Evolutionary conservation across 1,140 invertebrate genomes (phyloP).

Genomic region (Sminthurinus signatus): DNA sequence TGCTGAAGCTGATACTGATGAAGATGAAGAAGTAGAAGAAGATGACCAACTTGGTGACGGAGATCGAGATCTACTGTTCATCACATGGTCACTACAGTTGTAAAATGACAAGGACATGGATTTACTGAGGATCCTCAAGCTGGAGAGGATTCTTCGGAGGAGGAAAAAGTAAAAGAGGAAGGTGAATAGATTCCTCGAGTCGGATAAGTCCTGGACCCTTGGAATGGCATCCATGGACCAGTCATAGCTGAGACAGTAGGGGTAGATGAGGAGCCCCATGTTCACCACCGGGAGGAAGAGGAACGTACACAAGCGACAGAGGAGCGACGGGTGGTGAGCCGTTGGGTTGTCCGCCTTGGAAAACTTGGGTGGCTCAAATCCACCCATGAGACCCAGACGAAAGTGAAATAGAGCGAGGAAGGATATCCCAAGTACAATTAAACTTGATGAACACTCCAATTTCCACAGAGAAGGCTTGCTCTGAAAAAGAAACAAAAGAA

Average conservation of each 20-base stretch:
- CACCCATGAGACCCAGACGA: constrained; percentile 57
- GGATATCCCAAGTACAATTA: constrained; percentile 55
- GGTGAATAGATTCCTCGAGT: constrained; percentile 66
- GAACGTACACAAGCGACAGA: constrained; percentile 74
- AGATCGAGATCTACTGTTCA: too few relatives aligned
- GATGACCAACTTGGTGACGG: too few relatives aligned
- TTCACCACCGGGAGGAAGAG: constrained; percentile 81
- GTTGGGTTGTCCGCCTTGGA: constrained; percentile 85
- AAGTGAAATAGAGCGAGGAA: constrained; percentile 55
- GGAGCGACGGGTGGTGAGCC: constrained; percentile 59
- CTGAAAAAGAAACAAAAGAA: constrained; percentile 31
- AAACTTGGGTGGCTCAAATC: constrained; percentile 62
- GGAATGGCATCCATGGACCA: constrained; percentile 94
- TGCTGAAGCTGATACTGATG: too few relatives aligned
- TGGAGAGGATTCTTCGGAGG: constrained; percentile 21
- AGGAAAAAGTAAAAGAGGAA: constrained; percentile 58
- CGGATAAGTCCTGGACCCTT: constrained; percentile 62
- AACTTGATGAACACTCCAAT: constrained; percentile 47
- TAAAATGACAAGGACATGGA: not conserved
- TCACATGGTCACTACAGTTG: constrained; percentile 10
- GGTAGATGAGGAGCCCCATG: constrained; percentile 71
- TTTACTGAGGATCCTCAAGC: constrained; percentile 14
- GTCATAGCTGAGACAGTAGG: constrained; percentile 79
- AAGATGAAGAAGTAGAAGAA: too few relatives aligned
- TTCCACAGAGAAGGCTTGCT: constrained; percentile 48